A percentile compares a stretch with the other conserved stretches of the same genome.
phyloP scores from a whole-genome alignment of 2,113 vertebrate species.

The Myrmecobius fasciatus region DNA sequence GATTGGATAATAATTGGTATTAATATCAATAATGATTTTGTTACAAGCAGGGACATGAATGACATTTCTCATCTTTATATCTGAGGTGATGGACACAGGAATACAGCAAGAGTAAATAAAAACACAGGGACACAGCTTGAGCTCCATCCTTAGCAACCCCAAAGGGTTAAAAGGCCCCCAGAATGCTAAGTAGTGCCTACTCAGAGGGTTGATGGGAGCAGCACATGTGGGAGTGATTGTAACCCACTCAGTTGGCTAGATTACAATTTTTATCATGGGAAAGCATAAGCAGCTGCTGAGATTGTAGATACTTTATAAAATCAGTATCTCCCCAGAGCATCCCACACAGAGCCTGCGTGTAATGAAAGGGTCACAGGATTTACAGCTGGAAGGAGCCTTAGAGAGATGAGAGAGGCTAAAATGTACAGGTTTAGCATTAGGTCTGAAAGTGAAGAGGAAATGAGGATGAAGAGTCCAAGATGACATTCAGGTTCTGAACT shows the following conservation, averaged over 20 bases:
- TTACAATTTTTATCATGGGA: neutral
- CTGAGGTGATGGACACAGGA: neutral
- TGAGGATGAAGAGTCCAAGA: too few relatives aligned
- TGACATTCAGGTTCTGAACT: too few relatives aligned
- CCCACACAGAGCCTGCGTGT: neutral
- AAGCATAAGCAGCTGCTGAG: neutral
- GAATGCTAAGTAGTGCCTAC: neutral
- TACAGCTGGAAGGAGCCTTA: neutral
- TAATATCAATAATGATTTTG: neutral
- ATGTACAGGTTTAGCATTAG: too few relatives aligned
- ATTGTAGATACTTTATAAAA: neutral
- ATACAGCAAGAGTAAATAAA: neutral
- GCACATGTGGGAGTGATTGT: neutral
- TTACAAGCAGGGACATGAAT: neutral
- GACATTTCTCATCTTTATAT: neutral
- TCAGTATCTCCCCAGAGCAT: neutral
- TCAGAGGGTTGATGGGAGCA: neutral
- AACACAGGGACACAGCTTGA: neutral
- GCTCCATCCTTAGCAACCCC: neutral
- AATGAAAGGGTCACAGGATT: neutral
- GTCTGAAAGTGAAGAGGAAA: too few relatives aligned
- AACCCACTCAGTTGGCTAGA: neutral
- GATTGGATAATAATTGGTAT: neutral
- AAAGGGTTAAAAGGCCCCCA: too few relatives aligned
- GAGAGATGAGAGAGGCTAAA: neutral